phyloP scores from a whole-genome alignment of 2,113 vertebrate genomes.

The Malurus alboscapulatus region DNA sequence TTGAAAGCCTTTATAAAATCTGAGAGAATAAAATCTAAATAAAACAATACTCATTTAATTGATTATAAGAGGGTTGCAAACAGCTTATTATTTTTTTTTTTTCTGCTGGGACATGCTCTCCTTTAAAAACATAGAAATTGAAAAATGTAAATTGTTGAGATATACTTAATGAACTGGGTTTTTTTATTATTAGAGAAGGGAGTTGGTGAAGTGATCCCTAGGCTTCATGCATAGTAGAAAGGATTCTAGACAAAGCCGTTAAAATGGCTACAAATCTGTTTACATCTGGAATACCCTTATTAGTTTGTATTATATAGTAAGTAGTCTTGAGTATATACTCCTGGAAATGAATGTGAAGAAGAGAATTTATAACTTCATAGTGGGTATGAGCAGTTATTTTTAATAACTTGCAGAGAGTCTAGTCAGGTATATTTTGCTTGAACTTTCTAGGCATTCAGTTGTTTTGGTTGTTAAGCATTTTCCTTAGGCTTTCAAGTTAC shows the following conservation, averaged over 20 bases:
- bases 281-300: background rate
- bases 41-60: background rate
- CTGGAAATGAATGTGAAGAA: background rate
- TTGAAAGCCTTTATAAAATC: background rate
- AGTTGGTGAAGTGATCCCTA: background rate
- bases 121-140: background rate
- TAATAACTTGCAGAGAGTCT: background rate
- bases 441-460: background rate
- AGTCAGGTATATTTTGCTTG: background rate
- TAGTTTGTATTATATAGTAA: background rate
- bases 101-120: background rate
- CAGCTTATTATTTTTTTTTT: background rate
- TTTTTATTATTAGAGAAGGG: background rate
- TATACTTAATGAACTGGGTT: background rate
- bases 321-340: background rate
- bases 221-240: background rate
- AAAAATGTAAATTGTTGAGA: background rate
- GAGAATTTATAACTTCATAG: background rate
- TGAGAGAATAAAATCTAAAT: background rate
- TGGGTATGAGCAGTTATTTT: background rate
- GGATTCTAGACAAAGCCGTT: background rate
- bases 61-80: background rate
- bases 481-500: background rate
- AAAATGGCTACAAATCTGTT: background rate
- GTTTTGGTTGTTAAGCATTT: background rate